Conservation (phyloP, 92 coral and sea anemone species). For the Epizoanthus ramosus region DNA sequence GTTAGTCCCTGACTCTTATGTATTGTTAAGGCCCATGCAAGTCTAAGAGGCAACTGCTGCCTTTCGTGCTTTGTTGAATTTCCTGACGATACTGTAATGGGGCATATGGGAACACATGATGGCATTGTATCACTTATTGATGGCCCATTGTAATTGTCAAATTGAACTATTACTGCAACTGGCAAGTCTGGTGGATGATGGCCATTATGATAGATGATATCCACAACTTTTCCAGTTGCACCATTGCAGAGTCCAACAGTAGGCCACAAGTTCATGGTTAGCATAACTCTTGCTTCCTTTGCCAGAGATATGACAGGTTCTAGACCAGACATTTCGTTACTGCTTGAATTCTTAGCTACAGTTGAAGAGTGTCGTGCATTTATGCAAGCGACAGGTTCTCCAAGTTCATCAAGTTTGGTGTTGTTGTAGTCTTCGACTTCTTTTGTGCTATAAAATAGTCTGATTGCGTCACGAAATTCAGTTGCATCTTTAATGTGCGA, state of each 20-base stretch:
- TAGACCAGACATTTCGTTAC: too few relatives aligned
- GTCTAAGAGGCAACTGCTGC: background rate
- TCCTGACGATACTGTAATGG: background rate
- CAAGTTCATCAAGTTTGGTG: too few relatives aligned
- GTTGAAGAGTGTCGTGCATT: background rate
- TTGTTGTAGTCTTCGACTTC: too few relatives aligned
- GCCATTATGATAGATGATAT: background rate
- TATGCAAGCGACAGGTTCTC: background rate
- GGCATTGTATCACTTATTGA: background rate
- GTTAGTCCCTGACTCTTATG: too few relatives aligned
- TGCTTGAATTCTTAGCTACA: background rate
- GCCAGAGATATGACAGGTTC: too few relatives aligned
- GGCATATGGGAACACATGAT: background rate
- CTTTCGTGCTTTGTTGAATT: too few relatives aligned
- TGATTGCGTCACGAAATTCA: too few relatives aligned
- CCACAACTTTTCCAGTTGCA: background rate
- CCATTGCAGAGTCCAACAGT: background rate
- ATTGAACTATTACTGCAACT: background rate
- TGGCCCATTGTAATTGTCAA: background rate
- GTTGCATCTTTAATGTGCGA: too few relatives aligned
- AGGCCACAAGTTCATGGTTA: background rate
- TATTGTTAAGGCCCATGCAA: background rate
- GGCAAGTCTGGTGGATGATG: background rate
- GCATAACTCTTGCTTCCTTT: background rate
- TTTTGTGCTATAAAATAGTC: too few relatives aligned